Base-by-base conservation (phyloP, 2,888 invertebrate species). In the Brachylomia viminalis region DNA sequence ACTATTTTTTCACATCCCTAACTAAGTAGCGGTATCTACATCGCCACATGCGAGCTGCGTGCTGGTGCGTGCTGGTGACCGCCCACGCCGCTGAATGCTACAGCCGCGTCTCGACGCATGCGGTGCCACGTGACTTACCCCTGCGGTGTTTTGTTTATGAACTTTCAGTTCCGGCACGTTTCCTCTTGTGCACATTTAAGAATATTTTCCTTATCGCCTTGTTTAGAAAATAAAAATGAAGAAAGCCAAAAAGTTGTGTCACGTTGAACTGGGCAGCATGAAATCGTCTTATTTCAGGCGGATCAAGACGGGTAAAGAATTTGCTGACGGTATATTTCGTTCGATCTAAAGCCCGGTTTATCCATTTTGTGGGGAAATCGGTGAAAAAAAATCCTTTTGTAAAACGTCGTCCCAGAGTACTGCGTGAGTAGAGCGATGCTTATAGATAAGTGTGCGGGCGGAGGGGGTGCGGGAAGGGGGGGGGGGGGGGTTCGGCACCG, bases 261-360 rank as follows among this genome's bases (percentile, higher is more conserved):
- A 52, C 27, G 11, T 27, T 33, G 45, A 64, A 61, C 56, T 56
- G 47, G 49, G 65, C 61, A 54, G 30, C 77, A 61, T 59, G 38
- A 76, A 82, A 77, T 62, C 47, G 42, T 47, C 69, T 65, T 83
- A 59, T 83, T 72, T 67, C 30, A 52, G 45, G 38, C 69, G 72
- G 75, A 78, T 70, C 58, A 67, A 68, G 59, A 45, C 47, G 75
- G 56, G 30, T 52, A 67, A 59, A 59, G 59, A 66, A 86, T 59
- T 56, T 67, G 65, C 54, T 75, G 72, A 76, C 73, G 72, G 62
- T 72, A 72, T 76, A 84, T 82, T 79, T 82, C 62, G 49, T 79
- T 85, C 59, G 42, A 83, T 74, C 75, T 70, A 85, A 87, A 87
- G 77, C 87, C 74, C 67, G 69, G 76, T 75, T 86, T 77, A 86